Evolutionary conservation across 2,888 invertebrate species (phyloP), one percentile per base, ranked within the genome.

Genomic region (Xestoiulus laeticollis): DNA sequence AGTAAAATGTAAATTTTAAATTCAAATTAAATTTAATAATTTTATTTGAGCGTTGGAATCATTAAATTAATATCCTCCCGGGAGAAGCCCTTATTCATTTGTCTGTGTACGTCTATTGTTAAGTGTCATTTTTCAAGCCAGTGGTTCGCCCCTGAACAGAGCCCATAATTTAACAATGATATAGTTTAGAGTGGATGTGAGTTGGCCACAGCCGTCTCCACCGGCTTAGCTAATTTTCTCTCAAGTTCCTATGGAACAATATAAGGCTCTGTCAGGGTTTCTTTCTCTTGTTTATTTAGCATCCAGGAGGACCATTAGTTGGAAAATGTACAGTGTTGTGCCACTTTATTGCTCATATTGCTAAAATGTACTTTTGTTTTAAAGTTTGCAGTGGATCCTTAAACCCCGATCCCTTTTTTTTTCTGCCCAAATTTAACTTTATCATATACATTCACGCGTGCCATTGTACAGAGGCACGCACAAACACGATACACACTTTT

Each of bases 391-490:
- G 78, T 30, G 30, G 30, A 78, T 78, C 14, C 30, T 8, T 78
- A 5, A 22, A 22, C 5, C 30, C 10, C 30, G 14, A 6, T 8
- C 26, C 30, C 78, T 12, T 10, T 22, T 26, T 26, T 26, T 12
- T 8, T 12, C 6, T n/a, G 8, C 68, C 3, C n/a, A 26, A n/a
- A 3, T 68, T 68, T 68, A 68, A 68, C 26, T 68, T 22, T 68
- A 6, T 10, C 30, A 78, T 4, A 22, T 10, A 1, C 30, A 78
- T 30, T 78, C 78, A 14, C 26, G 78, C 78, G 30, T 78, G 78
- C 78, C 78, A 78, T 78, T 78, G 78, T 30, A 78, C 78, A 30
- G 78, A 14, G 78, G 78, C 78, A 78, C 30, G 78, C 78, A 78
- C 78, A 26, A 78, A 78, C 26, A 26, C 26, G 30, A 0, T 12